phyloP scores from a whole-genome alignment of 2,797 vertebrate genomes.

The Helicolenus hilgendorfi region DNA sequence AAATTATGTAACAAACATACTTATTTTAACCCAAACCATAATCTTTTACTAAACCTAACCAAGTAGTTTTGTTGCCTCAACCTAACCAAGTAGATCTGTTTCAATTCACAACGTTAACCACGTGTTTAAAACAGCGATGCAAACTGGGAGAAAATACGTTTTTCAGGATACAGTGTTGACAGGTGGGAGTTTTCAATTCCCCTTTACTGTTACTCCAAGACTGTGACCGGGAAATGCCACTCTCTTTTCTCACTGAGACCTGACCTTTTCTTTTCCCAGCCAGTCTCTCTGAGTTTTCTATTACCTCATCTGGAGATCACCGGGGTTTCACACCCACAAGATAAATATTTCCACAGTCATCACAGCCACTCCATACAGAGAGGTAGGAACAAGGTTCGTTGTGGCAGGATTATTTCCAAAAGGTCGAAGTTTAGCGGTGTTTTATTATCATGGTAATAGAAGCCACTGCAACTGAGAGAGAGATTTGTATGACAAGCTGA shows the following conservation, averaged over 20 bases:
- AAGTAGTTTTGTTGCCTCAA: background rate
- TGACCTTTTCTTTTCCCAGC: slow-evolving; percentile 64
- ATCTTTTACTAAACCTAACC: background rate
- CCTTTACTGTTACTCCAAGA: slow-evolving; percentile 2
- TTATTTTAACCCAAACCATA: background rate
- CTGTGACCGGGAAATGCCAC: slow-evolving; percentile 44
- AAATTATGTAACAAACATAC: background rate
- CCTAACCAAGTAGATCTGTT: background rate
- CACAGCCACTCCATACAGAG: slow-evolving; percentile 3
- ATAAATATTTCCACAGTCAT: slow-evolving; percentile 64
- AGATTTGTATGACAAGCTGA: background rate
- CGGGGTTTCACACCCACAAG: slow-evolving; percentile 45
- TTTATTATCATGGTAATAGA: background rate
- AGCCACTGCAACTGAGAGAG: background rate
- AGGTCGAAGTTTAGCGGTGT: background rate
- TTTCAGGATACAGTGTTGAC: background rate
- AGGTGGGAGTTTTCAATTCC: slow-evolving; percentile 23
- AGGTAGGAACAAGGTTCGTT: background rate
- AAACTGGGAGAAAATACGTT: background rate
- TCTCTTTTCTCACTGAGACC: slow-evolving; percentile 19
- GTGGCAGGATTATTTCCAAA: background rate
- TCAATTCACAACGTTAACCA: background rate
- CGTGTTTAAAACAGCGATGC: background rate
- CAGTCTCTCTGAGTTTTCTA: slow-evolving; percentile 49
- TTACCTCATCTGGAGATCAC: slow-evolving; percentile 57